Evolutionary conservation across 2,797 vertebrate species (phyloP).

Genomic region (Mycteria americana): DNA sequence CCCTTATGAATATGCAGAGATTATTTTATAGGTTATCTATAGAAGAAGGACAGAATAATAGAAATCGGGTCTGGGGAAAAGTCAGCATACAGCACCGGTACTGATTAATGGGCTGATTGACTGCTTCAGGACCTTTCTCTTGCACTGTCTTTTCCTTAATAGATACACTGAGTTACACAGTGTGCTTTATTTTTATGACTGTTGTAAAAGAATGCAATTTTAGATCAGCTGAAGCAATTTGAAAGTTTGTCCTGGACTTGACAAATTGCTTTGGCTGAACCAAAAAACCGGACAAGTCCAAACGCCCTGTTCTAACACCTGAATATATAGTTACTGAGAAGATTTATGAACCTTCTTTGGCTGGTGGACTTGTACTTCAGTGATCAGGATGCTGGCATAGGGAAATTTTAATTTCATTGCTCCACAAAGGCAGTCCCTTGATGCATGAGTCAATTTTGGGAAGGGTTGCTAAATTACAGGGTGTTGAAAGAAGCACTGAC

Average conservation of each 20-base stretch:
- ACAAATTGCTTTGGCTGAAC: neutral
- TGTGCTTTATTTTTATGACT: neutral
- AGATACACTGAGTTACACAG: neutral
- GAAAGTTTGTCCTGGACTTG: neutral
- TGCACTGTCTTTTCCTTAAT: neutral
- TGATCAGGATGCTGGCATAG: neutral
- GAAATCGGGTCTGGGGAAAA: neutral
- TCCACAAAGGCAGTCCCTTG: neutral
- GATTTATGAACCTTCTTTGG: neutral
- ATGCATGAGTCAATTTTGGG: neutral
- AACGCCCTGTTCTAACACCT: neutral
- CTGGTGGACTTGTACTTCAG: neutral
- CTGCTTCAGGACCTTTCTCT: neutral
- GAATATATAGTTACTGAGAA: neutral
- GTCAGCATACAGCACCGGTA: rapidly evolving
- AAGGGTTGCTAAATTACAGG: neutral
- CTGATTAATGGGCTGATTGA: neutral
- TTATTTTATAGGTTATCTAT: neutral
- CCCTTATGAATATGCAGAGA: neutral
- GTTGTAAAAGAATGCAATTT: neutral
- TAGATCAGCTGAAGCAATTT: neutral
- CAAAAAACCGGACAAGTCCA: neutral
- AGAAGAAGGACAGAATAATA: neutral
- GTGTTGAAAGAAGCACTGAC: neutral
- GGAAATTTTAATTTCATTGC: neutral